Evolutionary conservation across 2,888 invertebrate genomes (phyloP).

Genomic region (Strigamia crassipes): DNA sequence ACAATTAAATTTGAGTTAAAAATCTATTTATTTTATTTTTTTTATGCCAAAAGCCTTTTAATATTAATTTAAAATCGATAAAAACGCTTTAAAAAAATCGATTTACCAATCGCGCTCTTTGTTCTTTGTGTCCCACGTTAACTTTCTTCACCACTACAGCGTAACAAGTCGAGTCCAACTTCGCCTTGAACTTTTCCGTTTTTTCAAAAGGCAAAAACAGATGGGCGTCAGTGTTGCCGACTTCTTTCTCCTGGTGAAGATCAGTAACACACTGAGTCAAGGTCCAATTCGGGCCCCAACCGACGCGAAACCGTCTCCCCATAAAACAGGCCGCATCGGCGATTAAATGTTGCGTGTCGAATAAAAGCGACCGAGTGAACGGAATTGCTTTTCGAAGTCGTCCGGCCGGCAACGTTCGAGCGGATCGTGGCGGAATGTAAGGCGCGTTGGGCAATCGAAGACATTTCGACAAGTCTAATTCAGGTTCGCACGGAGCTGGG

Average conservation of each 20-base stretch:
- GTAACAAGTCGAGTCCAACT: slow-evolving; percentile 23
- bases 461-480: slow-evolving; percentile 17
- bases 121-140: not conserved
- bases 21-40: too few relatives aligned
- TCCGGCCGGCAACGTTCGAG: not conserved
- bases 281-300: slow-evolving; percentile 73
- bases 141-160: not conserved
- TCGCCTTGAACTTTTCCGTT: not conserved
- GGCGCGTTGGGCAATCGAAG: not conserved
- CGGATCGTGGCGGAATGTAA: slow-evolving; percentile 49
- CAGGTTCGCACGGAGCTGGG: not conserved
- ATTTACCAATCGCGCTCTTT: not conserved
- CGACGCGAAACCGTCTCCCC: slow-evolving; percentile 67
- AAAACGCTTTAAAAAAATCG: not conserved
- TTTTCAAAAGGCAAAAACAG: not conserved
- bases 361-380: slow-evolving; percentile 55
- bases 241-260: not conserved
- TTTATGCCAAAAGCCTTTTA: too few relatives aligned
- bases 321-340: slow-evolving; percentile 59
- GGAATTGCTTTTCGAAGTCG: slow-evolving; percentile 46
- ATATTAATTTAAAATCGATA: not conserved
- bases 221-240: not conserved
- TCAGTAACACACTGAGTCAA: slow-evolving; percentile 61
- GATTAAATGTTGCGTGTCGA: slow-evolving; percentile 55
- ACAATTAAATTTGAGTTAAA: too few relatives aligned